Evolutionary conservation across 2,888 invertebrate genomes (phyloP), one percentile per base, ranked within the genome.

Genomic region (Andrena haemorrhoa): DNA sequence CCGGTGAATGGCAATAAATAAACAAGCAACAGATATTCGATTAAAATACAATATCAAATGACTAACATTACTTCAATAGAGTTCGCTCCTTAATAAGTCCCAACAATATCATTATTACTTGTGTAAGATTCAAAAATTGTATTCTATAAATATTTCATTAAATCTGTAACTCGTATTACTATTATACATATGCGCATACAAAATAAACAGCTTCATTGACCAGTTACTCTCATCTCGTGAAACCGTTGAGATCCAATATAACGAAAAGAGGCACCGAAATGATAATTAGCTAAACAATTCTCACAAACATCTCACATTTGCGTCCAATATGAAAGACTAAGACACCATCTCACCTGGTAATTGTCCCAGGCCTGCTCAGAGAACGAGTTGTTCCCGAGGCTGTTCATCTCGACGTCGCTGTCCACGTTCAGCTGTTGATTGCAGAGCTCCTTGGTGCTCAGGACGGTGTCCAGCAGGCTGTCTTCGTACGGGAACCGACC

Each of bases 311-410:
- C 16, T 58, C 6, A 26, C 68, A 20, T 16, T 41, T 16, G 53
- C 12, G 31, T 33, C 3, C 1, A 23, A 66, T 2, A 53, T 49
- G 31, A 71, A 47, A 49, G 61, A 26, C 10, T 33, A 2, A 1
- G 12, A 26, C 20, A 26, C 23, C 7, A n/a, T 76, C 41, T 41
- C 86, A 97, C 97, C 96, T 97, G 98, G 95, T 98, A 98, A 94
- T 97, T 97, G 94, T 98, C 98, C 98, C 98, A 98, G 65, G 98
- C 98, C 90, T 98, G 97, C 94, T 98, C 98, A 0, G 98, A 98
- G 93, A 98, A 96, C n/a, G 96, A 96, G 91, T 97, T 97, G 91
- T 93, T 93, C 61, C 93, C 92, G 68, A 93, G 88, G 74, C 93
- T 93, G 79, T 92, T 96, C 95, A 87, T 97, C 96, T 93, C 94